These are phyloP conservation scores for Cloeon dipterum DNA, from an alignment of 2,888 invertebrate genomes.

Conservation along the genomic window DNA sequence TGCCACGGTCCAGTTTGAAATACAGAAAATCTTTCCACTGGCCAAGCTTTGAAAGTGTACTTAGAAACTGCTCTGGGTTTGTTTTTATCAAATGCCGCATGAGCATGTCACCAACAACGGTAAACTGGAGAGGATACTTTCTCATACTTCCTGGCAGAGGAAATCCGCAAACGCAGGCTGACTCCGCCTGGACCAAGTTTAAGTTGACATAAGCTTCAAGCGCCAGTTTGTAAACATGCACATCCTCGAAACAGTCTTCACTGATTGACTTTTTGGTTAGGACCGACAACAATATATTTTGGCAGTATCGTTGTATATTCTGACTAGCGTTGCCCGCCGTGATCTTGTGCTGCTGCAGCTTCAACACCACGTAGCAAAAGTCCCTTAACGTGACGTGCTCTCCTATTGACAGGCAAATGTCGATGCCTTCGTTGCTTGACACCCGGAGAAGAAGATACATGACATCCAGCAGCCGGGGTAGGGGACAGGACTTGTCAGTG, in stretches of 20 bases:
- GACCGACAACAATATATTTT: background rate
- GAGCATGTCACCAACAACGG: background rate
- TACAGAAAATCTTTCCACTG: background rate
- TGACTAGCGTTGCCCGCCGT: background rate
- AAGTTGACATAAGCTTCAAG: constrained; percentile 31
- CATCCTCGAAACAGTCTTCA: constrained; percentile 19
- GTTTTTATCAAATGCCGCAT: background rate
- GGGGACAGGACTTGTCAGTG: constrained; percentile 17
- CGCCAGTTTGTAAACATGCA: constrained; percentile 25
- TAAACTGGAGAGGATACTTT: constrained; percentile 17
- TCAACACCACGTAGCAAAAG: constrained; percentile 1
- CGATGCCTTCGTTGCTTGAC: constrained; percentile 10
- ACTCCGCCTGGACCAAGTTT: constrained; percentile 18
- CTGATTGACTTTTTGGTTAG: constrained; percentile 12
- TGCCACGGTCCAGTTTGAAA: constrained; percentile 15
- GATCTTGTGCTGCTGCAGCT: background rate
- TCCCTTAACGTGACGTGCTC: background rate
- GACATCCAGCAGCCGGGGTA: constrained; percentile 13
- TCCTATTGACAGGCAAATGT: constrained; percentile 5
- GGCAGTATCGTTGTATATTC: constrained; percentile 1
- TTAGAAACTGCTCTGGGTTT: background rate
- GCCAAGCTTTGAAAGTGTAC: background rate
- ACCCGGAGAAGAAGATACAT: constrained; percentile 13
- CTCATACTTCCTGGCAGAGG: constrained; percentile 27
- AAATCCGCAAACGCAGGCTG: constrained; percentile 33